Base-by-base conservation (phyloP, 2,797 vertebrate species). In the Pantherophis alleghaniensis region DNA sequence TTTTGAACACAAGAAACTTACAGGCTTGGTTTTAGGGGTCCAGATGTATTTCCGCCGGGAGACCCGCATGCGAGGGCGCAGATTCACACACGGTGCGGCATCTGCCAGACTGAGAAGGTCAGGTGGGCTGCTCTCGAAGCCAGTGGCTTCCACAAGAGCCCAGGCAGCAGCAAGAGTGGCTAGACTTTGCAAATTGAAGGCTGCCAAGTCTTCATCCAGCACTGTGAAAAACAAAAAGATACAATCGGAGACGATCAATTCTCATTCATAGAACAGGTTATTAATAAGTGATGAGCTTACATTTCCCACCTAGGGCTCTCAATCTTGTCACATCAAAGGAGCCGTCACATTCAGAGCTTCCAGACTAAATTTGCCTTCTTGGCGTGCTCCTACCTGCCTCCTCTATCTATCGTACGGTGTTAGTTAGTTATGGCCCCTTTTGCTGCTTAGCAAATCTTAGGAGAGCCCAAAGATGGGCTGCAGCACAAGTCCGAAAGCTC, bases 91-190 rank as follows among this genome's bases (percentile, higher is more conserved):
- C 0, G 18, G 89, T 2, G 53, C 90, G 0, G 83, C 94, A 90
- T 94, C 9, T 16, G 87, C 97, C 37, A 92, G 97, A 93, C 96
- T 97, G 95, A 96, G 96, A 61, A 97, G 96, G 0, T 95, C 92
- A 0, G 96, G 86, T 0, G 94, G 56, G 13, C 96, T 96, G 95
- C 94, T 94, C 93, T 96, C 97, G 86, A 97, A 97, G 92, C 97
- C 94, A 3, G 98, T 97, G 0, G 97, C 98, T 91, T 98, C 98
- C 92, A 99, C 98, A 96, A 99, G 97, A 0, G 99, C 98, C 95
- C 99, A 99, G 87, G 99, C 99, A 0, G 99, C 98, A 4, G 99
- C 99, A 96, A 99, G 97, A 0, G 99, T 99, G 66, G 99, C 99
- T 56, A 99, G 98, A 93, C 98, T 99, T 96, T 98, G 98, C 92